phyloP scores from a whole-genome alignment of 2,888 invertebrate species.

The Tetranychus piercei region DNA sequence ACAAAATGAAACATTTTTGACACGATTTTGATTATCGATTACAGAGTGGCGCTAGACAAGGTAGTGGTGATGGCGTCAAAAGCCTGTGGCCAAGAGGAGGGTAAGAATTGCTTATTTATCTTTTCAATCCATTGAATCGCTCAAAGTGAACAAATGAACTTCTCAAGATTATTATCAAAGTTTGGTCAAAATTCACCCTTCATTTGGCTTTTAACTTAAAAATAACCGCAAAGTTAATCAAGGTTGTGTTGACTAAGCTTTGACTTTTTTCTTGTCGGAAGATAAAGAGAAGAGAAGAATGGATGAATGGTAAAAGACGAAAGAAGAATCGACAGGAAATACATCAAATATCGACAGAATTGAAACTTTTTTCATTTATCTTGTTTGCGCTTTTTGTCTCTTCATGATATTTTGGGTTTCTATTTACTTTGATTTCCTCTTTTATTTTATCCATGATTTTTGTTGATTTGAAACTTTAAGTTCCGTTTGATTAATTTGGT shows the following conservation, averaged over 20 bases:
- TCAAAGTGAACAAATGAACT: not conserved
- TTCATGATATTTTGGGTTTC: too few relatives aligned
- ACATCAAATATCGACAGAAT: not conserved
- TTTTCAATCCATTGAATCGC: not conserved
- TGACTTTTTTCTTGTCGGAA: not conserved
- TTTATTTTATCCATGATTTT: too few relatives aligned
- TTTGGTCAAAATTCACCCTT: not conserved
- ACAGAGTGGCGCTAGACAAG: constrained; percentile 21
- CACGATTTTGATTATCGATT: not conserved
- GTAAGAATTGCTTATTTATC: constrained; percentile 18
- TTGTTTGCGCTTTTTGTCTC: not conserved
- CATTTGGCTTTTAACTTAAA: not conserved
- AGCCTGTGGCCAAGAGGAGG: constrained; percentile 25
- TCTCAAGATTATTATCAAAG: not conserved
- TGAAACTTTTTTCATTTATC: not conserved
- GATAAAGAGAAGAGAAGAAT: not conserved
- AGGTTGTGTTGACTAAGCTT: not conserved
- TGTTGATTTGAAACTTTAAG: too few relatives aligned
- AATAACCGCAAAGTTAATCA: not conserved
- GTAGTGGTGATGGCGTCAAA: constrained; percentile 23
- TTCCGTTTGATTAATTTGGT: not conserved
- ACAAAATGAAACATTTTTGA: not conserved
- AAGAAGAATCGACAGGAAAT: constrained; percentile 2
- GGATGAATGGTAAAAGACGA: not conserved
- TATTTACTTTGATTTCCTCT: too few relatives aligned